Base-by-base conservation (phyloP, 2,797 vertebrate genomes). In the Scomberomorus guttatus region DNA sequence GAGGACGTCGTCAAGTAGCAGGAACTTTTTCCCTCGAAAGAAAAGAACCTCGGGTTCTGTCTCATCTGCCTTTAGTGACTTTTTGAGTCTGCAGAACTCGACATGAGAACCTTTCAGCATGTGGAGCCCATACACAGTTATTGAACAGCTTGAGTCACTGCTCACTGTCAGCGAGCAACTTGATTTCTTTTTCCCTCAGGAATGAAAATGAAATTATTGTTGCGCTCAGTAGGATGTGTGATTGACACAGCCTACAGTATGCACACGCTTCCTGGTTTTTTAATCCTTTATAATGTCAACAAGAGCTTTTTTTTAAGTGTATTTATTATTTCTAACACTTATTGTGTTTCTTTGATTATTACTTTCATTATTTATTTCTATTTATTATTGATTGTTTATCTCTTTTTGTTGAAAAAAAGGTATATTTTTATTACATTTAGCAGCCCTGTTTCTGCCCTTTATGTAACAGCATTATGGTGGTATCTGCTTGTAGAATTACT, bases 91-190 rank as follows among this genome's bases (percentile, higher is more conserved):
- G 62, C 80, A 62, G 51, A 58, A 75, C 55, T 72, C 17, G 5
- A 72, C 2, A 67, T 39, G 82, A 77, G 63, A 79, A 79, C 60
- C 80, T 63, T 2, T 78, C 77, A 77, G 84, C 85, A 70, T 17
- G 80, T 67, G 56, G 57, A 73, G 57, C 54, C 68, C 55, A 3
- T 13, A 4, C 75, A 1, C 84, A 56, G 76, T 80, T 90, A 82
- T 81, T 75, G 89, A 91, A 85, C 85, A 29, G 88, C 88, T 89
- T 81, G 84, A 90, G 77, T 79, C 89, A 56, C 75, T 51, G 66
- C 85, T 89, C 89, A 54, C 81, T 87, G 87, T 81, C 88, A 87
- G 88, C 66, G 3, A 39, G 79, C 82, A 86, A 92, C 87, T 88
- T 82, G 86, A 90, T 90, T 89, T 83, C 81, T 65, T 79, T 83